These are phyloP conservation scores for Achroia grisella DNA, from an alignment of 1,140 invertebrate species.

Conservation along the genomic window DNA sequence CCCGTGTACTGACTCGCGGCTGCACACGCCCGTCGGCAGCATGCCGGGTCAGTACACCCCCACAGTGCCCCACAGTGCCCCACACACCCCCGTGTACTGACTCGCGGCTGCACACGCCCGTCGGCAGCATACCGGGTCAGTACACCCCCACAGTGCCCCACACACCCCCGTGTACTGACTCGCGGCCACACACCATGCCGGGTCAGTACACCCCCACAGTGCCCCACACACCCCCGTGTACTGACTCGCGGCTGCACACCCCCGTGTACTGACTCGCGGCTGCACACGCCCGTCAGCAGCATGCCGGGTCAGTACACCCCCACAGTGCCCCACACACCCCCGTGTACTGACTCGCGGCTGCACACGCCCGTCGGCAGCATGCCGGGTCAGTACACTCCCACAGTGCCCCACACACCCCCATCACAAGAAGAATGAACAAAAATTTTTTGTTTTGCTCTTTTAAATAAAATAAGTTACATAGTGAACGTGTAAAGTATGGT, in stretches of 20 bases:
- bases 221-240: conserved; percentile 69
- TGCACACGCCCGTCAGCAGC: conserved; percentile 37
- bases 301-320: conserved; percentile 52
- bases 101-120: conserved; percentile 32
- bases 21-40: conserved; percentile 37
- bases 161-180: conserved; percentile 70
- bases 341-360: conserved; percentile 51
- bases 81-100: conserved; percentile 71
- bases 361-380: conserved; percentile 41
- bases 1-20: conserved; percentile 60
- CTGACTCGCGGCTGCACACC: conserved; percentile 70
- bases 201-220: too few relatives aligned
- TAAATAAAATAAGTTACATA: too few relatives aligned
- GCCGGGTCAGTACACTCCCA: conserved; percentile 50
- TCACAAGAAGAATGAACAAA: too few relatives aligned
- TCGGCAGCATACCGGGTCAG: conserved; percentile 47
- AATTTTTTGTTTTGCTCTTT: too few relatives aligned
- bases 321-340: too few relatives aligned
- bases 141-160: too few relatives aligned
- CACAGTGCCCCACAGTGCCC: too few relatives aligned
- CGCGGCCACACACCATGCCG: conserved; percentile 37
- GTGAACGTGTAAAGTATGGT: too few relatives aligned
- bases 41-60: conserved; percentile 52
- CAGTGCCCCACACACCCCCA: too few relatives aligned
- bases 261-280: conserved; percentile 56